Evolutionary conservation across 1,140 invertebrate genomes (phyloP), one percentile per base, ranked within the genome.

Genomic region (Microplitis demolitor): DNA sequence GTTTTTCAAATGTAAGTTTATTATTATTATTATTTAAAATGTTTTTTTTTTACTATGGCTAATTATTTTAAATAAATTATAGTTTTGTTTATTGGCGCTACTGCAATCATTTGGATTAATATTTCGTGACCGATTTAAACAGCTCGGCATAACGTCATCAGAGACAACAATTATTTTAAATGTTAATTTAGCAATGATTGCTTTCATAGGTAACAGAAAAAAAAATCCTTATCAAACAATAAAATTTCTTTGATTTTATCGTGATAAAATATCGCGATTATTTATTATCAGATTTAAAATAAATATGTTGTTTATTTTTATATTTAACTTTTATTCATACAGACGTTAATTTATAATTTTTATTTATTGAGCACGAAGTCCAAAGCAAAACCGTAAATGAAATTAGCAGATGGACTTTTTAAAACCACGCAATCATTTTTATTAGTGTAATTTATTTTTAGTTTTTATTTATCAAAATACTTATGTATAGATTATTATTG

Each of bases 91-190:
- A 4, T 85, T 92, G 74, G 89, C 90, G 4, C 86, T 91, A 66
- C 80, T 92, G 50, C 91, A 92, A 80, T 91, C 90, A 72, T 92
- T 93, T 73, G 91, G 91, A 1, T 84, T 92, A 33, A 82, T 93
- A 51, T 92, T 91, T 78, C 89, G 89, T 31, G 89, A 91, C 61
- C 89, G 88, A 75, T 89, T 92, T 39, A 67, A 79, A 0, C 77
- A 86, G 3, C 77, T 92, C 34, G 89, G 89, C 51, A 88, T 92
- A 74, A 88, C 81, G 74, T 89, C 88, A 66, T 89, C 90, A 0
- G 84, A 92, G 83, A 90, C 89, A 4, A 90, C 91, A 2, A 90
- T 90, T 5, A 89, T 92, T 72, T 90, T 92, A 72, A 93, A 92
- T 79, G 88, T 90, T 72, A 90, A 92, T 84, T 88, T 88, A 9